phyloP scores from a whole-genome alignment of 2,797 vertebrate genomes.

The Dendrocincla fuliginosa region DNA sequence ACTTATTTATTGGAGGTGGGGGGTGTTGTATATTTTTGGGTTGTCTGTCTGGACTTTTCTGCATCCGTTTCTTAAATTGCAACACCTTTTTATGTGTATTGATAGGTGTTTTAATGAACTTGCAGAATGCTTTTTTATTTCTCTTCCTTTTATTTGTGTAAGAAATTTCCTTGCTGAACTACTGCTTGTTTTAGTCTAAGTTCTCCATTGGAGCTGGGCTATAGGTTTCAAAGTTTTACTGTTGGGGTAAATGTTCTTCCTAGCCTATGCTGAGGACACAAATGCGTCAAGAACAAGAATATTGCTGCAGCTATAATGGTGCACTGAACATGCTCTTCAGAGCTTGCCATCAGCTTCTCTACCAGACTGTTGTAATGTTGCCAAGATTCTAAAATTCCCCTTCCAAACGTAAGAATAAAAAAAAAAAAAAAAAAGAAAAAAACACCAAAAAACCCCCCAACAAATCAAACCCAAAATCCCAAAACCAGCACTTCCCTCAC shows the following conservation, averaged over 20 bases:
- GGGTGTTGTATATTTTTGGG: not conserved
- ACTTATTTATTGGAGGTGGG: not conserved
- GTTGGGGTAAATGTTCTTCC: not conserved
- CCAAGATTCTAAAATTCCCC: not conserved
- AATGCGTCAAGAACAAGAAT: not conserved
- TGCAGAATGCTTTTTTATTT: not conserved
- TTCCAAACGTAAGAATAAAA: not conserved
- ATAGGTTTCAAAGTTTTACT: not conserved
- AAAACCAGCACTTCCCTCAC: not conserved
- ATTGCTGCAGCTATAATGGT: fast-evolving
- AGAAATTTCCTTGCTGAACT: not conserved
- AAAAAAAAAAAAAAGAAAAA: not conserved
- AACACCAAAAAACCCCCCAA: too few relatives aligned
- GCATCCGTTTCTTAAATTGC: not conserved
- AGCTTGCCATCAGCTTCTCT: not conserved
- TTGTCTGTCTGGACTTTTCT: not conserved
- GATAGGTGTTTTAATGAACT: not conserved
- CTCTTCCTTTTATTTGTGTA: not conserved
- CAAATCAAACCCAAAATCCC: not conserved
- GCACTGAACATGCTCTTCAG: not conserved
- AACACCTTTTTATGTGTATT: not conserved
- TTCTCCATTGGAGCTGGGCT: not conserved
- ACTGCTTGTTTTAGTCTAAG: not conserved
- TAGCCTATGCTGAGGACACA: not conserved
- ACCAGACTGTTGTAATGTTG: not conserved